A percentile compares a stretch with the other conserved stretches of the same genome.
Conservation (phyloP, 2,888 invertebrate genomes). For the Oligia strigilis region DNA sequence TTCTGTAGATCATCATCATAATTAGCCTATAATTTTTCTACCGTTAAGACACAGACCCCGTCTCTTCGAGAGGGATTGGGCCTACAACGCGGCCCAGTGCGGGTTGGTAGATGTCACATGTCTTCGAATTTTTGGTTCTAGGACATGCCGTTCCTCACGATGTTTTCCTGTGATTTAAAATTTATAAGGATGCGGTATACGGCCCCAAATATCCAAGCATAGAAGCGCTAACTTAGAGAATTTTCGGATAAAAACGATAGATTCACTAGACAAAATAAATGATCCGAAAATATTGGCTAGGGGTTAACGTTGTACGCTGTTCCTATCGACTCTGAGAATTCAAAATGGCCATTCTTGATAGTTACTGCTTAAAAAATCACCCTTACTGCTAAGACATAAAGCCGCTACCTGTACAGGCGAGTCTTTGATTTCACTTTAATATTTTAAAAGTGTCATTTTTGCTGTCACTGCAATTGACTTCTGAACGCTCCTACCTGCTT, state of each 20-base stretch:
- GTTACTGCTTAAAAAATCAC: neutral
- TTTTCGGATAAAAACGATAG: neutral
- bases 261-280: conserved; percentile 18
- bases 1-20: neutral
- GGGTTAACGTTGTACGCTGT: neutral
- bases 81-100: neutral
- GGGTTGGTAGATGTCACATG: neutral
- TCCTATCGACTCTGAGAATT: neutral
- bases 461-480: conserved; percentile 14
- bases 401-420: too few relatives aligned
- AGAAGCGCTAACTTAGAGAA: neutral
- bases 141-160: neutral
- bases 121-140: neutral
- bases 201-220: neutral
- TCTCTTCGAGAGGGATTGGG: neutral
- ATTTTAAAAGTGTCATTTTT: neutral
- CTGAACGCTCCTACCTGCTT: conserved; percentile 7
- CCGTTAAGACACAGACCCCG: neutral
- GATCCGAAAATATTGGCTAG: neutral
- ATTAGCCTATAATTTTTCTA: neutral
- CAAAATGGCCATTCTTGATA: neutral
- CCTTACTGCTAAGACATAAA: neutral
- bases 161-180: neutral
- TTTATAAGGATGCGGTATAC: too few relatives aligned
- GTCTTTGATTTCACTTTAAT: neutral